phyloP scores from a whole-genome alignment of 2,113 vertebrate genomes.

The Sinosuthora webbiana region DNA sequence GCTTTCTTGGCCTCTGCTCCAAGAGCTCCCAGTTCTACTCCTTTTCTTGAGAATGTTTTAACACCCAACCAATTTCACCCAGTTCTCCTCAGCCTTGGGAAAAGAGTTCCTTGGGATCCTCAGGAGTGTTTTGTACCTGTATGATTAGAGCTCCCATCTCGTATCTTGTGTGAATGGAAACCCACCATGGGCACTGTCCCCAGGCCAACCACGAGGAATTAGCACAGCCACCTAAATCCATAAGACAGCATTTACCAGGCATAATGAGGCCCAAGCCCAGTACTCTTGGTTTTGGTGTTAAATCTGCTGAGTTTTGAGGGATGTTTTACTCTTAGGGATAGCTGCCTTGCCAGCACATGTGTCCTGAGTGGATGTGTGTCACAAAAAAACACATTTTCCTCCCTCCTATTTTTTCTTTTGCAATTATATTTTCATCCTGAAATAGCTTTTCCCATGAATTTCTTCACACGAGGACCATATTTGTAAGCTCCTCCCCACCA shows the following conservation, averaged over 20 bases:
- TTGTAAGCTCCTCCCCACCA: background rate
- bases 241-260: background rate
- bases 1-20: background rate
- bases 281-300: background rate
- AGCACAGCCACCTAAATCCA: background rate
- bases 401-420: background rate
- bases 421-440: background rate
- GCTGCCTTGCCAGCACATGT: background rate
- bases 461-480: background rate
- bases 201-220: background rate
- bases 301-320: background rate
- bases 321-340: background rate
- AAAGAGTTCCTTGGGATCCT: background rate
- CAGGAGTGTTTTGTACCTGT: background rate
- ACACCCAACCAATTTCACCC: background rate
- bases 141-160: background rate
- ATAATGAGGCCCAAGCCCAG: background rate
- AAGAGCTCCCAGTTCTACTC: background rate
- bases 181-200: background rate
- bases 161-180: background rate
- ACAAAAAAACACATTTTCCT: background rate
- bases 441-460: background rate
- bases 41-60: background rate
- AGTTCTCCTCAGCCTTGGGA: background rate
- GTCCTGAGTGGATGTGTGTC: background rate